Percentiles rank a stretch among this genome's conserved stretches.
Evolutionary conservation across 1,140 invertebrate genomes (phyloP).

Genomic region (Apis laboriosa): DNA sequence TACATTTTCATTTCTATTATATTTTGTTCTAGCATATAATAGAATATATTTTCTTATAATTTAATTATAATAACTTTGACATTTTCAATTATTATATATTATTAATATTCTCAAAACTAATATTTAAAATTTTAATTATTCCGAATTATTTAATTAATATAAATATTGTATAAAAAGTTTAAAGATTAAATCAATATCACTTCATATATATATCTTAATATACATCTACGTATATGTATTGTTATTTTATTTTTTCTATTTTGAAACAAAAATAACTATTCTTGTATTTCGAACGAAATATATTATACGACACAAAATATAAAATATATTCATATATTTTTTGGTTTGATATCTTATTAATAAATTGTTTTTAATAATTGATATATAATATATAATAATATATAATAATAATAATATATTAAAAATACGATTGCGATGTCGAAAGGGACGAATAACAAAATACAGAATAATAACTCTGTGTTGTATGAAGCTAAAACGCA

Average conservation of each 20-base stretch:
- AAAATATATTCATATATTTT: too few species aligned
- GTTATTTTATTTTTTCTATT: neutral
- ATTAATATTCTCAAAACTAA: neutral
- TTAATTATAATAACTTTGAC: neutral
- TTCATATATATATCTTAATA: neutral
- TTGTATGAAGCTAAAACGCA: neutral
- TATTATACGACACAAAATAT: too few species aligned
- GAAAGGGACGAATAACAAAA: neutral
- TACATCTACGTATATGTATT: neutral
- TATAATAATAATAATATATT: too few species aligned
- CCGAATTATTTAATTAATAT: neutral
- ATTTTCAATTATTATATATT: neutral
- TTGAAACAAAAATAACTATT: too few species aligned
- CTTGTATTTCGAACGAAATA: too few species aligned
- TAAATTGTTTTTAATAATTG: neutral
- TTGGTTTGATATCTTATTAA: too few species aligned
- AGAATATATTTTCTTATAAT: neutral
- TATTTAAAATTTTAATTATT: neutral
- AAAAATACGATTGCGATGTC: neutral
- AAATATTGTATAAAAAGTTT: too few species aligned
- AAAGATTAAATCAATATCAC: neutral
- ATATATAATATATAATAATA: too few species aligned
- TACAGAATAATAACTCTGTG: neutral
- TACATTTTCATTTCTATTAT: neutral
- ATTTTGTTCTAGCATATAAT: neutral